phyloP scores from a whole-genome alignment of 2,797 vertebrate genomes.

The Smutsia temminckii region DNA sequence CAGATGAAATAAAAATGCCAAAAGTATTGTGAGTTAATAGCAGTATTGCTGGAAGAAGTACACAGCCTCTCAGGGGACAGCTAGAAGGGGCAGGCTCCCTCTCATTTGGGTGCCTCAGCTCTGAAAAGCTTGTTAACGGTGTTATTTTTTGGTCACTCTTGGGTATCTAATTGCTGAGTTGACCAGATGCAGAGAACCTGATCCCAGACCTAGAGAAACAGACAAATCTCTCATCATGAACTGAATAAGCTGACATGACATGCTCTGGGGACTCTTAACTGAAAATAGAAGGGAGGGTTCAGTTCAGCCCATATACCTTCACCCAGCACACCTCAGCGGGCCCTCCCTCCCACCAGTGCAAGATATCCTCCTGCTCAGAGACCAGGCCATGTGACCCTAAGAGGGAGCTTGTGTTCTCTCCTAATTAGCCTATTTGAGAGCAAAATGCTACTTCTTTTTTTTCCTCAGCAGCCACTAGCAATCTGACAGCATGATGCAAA shows the following conservation, averaged over 20 bases:
- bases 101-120: neutral
- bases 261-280: neutral
- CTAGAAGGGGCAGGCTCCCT: neutral
- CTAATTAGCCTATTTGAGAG: neutral
- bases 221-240: neutral
- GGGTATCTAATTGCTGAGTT: neutral
- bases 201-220: neutral
- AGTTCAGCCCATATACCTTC: neutral
- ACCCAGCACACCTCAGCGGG: neutral
- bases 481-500: neutral
- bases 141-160: neutral
- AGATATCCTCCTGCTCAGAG: neutral
- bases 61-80: neutral
- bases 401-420: neutral
- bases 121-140: neutral
- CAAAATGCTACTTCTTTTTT: neutral
- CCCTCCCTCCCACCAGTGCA: neutral
- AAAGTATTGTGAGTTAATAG: neutral
- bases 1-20: conserved; percentile 14
- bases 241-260: neutral
- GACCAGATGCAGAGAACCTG: neutral
- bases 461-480: neutral
- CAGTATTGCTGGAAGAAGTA: neutral
- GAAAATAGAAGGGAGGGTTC: neutral
- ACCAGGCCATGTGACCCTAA: neutral